Evolutionary conservation across 2,797 vertebrate species (phyloP).

Genomic region (Linurgus olivaceus): DNA sequence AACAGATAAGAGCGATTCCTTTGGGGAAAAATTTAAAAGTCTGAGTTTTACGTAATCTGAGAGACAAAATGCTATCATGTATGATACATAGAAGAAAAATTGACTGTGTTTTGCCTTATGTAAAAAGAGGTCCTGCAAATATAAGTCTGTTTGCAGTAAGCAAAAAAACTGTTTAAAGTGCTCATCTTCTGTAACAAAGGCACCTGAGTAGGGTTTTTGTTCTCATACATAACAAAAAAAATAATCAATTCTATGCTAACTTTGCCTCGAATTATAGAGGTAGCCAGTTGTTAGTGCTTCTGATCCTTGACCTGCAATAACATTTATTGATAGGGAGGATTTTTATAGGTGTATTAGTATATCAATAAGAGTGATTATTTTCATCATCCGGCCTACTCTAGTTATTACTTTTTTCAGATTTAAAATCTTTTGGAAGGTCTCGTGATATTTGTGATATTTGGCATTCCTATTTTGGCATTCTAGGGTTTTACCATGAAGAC

Average conservation of each 20-base stretch:
- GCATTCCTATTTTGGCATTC: neutral
- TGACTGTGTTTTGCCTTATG: neutral
- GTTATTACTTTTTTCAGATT: neutral
- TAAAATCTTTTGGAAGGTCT: neutral
- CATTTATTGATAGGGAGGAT: neutral
- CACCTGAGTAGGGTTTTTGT: neutral
- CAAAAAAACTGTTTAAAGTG: neutral
- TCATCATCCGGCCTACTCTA: neutral
- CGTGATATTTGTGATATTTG: neutral
- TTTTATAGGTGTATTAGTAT: neutral
- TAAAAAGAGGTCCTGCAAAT: neutral
- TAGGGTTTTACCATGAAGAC: neutral
- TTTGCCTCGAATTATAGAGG: neutral
- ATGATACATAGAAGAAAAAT: neutral
- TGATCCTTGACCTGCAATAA: neutral
- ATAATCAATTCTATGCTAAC: neutral
- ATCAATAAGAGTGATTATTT: neutral
- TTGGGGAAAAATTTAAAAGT: neutral
- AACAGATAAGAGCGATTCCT: neutral
- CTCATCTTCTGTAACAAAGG: neutral
- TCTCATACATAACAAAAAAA: neutral
- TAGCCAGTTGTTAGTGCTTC: neutral
- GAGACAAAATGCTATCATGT: rapidly evolving
- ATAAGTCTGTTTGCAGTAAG: neutral
- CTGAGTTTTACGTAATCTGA: neutral